Conservation (phyloP, 2,888 invertebrate species). For the Schrankia costaestrigalis region DNA sequence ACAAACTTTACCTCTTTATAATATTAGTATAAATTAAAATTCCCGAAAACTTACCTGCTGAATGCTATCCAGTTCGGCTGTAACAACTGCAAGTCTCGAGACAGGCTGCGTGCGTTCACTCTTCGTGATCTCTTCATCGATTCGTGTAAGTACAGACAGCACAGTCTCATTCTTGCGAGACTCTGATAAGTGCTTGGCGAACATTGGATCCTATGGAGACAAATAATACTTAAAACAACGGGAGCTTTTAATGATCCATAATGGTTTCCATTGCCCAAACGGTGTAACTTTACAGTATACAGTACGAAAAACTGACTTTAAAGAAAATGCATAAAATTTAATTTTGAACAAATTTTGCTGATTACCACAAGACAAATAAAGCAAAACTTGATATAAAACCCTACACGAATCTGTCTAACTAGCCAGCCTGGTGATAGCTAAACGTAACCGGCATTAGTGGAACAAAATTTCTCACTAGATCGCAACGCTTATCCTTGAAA, state of each 20-base stretch:
- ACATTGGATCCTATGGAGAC: slow-evolving; percentile 5
- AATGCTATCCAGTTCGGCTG: slow-evolving; percentile 61
- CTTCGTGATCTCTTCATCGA: slow-evolving; percentile 59
- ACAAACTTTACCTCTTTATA: not conserved
- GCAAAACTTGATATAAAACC: no score
- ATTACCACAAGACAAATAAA: no score
- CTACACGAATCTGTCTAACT: no score
- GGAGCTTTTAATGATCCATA: not conserved
- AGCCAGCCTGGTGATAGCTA: no score
- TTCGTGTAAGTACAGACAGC: slow-evolving; percentile 53
- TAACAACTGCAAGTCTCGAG: slow-evolving; percentile 60
- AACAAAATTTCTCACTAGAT: no score
- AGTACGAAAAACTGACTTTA: no score
- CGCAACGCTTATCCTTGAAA: no score
- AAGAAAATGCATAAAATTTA: no score
- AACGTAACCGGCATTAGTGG: no score
- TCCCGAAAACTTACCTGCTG: slow-evolving; percentile 45
- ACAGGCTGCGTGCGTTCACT: slow-evolving; percentile 57
- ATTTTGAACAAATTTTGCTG: no score
- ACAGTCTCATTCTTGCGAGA: slow-evolving; percentile 55
- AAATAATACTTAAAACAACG: not conserved
- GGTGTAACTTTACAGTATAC: no score
- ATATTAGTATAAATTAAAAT: not conserved
- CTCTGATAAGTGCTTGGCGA: slow-evolving; percentile 31
- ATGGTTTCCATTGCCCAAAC: not conserved